Evolutionary conservation across 2,797 vertebrate species (phyloP).

Genomic region (Silurus lanzhouensis): DNA sequence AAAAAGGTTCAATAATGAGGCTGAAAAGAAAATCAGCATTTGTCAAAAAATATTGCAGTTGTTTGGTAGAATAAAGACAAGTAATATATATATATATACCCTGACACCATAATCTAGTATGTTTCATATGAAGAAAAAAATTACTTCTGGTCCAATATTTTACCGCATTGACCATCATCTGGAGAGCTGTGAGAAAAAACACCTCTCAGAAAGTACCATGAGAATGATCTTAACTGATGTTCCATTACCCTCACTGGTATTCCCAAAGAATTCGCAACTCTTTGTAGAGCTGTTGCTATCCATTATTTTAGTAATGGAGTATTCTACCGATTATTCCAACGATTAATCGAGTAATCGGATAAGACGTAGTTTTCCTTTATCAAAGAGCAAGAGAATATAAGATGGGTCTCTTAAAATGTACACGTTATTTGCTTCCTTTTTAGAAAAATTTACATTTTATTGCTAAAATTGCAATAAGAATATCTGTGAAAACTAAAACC

Average conservation of each 20-base stretch:
- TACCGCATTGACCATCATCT: not conserved
- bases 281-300: not conserved
- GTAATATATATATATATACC: not conserved
- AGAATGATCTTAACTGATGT: constrained; percentile 23
- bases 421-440: no score
- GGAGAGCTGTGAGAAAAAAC: not conserved
- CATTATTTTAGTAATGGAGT: no score
- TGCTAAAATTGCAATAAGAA: no score
- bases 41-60: not conserved
- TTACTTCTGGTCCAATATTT: not conserved
- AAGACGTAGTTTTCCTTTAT: no score
- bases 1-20: not conserved
- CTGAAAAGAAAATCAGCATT: constrained; percentile 4
- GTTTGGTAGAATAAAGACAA: not conserved
- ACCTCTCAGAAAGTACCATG: constrained; percentile 6
- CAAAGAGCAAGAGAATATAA: no score
- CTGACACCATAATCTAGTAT: not conserved
- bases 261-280: not conserved
- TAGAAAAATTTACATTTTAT: no score
- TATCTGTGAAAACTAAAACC: no score
- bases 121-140: not conserved
- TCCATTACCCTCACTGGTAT: constrained; percentile 22
- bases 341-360: no score
- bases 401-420: no score
- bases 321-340: no score